Conservation (phyloP, 2,797 vertebrate genomes). For the Microctenopoma lineatum region DNA sequence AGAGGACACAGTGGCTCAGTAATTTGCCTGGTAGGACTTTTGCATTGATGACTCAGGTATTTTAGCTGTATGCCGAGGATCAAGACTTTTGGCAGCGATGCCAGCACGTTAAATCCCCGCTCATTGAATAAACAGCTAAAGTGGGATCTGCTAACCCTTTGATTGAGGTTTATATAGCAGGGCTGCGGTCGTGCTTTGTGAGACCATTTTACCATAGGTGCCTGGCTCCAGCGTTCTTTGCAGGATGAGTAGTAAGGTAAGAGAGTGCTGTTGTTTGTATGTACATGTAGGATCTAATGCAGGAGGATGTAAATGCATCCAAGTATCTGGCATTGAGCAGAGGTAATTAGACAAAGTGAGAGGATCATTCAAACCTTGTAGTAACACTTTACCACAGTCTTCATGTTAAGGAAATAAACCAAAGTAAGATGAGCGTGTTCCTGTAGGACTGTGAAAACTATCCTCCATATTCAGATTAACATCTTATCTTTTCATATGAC, state of each 20-base stretch:
- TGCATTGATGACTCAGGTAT: constrained; percentile 82
- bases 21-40: constrained; percentile 79
- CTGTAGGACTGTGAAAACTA: too few species aligned
- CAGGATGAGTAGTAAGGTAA: constrained; percentile 82
- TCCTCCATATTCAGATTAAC: too few species aligned
- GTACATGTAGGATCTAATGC: not conserved
- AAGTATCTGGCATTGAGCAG: too few species aligned
- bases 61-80: constrained; percentile 76
- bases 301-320: not conserved
- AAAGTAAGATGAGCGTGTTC: too few species aligned
- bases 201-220: constrained; percentile 52
- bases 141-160: constrained; percentile 70
- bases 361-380: too few species aligned
- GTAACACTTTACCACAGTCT: too few species aligned
- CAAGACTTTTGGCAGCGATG: constrained; percentile 73
- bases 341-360: too few species aligned
- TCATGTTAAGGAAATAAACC: too few species aligned
- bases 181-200: constrained; percentile 43
- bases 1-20: constrained; percentile 65
- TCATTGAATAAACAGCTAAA: constrained; percentile 76
- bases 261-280: not conserved
- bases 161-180: constrained; percentile 81
- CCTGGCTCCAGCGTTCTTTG: constrained; percentile 55
- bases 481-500: too few species aligned
- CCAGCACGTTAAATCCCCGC: constrained; percentile 70